These are phyloP conservation scores for Pygoscelis antarcticus DNA, from an alignment of 2,113 vertebrate genomes.

Conservation along the genomic window DNA sequence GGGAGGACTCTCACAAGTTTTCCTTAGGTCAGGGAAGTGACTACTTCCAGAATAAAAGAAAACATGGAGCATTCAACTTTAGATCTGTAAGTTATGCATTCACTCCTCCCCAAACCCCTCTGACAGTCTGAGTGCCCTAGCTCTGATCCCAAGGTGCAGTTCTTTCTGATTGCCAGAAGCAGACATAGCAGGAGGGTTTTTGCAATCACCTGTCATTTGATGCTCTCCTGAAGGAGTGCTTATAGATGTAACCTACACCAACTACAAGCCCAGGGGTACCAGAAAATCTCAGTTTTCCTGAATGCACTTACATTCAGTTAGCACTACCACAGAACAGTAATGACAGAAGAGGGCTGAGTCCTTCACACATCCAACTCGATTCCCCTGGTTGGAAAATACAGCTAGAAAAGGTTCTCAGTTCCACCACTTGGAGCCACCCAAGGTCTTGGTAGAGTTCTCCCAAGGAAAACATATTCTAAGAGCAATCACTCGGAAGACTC, in stretches of 20 bases:
- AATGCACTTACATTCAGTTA: neutral
- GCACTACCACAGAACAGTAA: neutral
- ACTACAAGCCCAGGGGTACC: neutral
- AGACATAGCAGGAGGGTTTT: neutral
- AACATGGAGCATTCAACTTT: neutral
- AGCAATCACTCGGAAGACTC: neutral
- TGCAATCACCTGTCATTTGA: neutral
- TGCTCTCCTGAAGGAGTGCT: neutral
- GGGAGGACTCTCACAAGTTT: neutral
- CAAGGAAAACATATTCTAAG: neutral
- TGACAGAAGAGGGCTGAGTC: neutral
- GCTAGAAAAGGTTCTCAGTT: neutral
- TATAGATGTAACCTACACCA: neutral
- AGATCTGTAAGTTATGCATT: neutral
- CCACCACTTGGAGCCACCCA: neutral
- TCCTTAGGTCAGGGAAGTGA: neutral
- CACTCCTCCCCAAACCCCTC: neutral
- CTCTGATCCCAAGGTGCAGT: neutral
- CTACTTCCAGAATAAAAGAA: neutral
- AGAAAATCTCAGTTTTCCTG: neutral
- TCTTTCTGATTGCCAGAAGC: neutral
- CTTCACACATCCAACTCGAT: fast-evolving
- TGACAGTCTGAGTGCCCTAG: neutral
- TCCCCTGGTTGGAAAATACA: neutral
- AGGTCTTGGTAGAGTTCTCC: neutral